Conservation (phyloP, 1,140 invertebrate species). For the Rhopalosiphum maidis region DNA sequence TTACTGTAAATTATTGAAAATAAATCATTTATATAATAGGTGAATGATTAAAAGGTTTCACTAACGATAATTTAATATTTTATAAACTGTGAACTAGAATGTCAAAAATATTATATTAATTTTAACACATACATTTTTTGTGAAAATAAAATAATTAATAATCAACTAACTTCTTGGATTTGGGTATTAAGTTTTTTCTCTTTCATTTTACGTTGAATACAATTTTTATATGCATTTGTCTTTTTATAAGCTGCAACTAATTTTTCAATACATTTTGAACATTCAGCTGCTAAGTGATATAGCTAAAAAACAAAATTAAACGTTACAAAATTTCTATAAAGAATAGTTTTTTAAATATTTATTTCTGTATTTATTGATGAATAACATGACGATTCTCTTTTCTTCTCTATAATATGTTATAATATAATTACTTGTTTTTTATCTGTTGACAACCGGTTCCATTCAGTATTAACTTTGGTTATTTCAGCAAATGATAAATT, state of each 20-base stretch:
- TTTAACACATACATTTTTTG: neutral
- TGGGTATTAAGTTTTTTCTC: too few relatives aligned
- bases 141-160: too few relatives aligned
- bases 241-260: too few relatives aligned
- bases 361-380: neutral
- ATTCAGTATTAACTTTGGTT: conserved; percentile 89
- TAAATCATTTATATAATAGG: neutral
- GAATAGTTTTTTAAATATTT: neutral
- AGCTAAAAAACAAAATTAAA: conserved; percentile 65
- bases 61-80: neutral
- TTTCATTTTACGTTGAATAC: too few relatives aligned
- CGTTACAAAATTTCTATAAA: conserved; percentile 11
- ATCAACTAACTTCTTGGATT: too few relatives aligned
- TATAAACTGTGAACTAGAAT: neutral
- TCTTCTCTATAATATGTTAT: neutral
- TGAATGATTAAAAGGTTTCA: neutral
- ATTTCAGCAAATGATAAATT: conserved; percentile 84
- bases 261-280: too few relatives aligned
- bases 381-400: neutral
- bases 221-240: too few relatives aligned
- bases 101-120: neutral
- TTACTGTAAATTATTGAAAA: neutral
- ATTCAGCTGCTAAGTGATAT: conserved; percentile 76
- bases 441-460: conserved; percentile 81
- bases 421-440: conserved; percentile 74